A percentile compares a stretch with the other conserved stretches of the same genome.
Evolutionary conservation across 2,797 vertebrate species (phyloP).

Genomic region (Tenualosa thibaudeaui): DNA sequence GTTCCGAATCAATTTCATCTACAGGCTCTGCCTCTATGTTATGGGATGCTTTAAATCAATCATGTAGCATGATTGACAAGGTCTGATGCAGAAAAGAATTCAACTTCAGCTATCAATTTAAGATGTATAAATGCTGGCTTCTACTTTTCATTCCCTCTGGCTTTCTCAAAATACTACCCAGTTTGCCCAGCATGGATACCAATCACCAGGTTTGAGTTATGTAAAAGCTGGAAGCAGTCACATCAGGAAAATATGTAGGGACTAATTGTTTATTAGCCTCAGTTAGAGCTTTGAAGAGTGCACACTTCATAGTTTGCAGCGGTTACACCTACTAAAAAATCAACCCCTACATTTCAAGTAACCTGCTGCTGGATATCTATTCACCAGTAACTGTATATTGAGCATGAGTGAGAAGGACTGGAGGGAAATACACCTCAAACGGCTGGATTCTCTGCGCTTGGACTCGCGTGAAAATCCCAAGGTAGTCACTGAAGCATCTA

Average conservation of each 20-base stretch:
- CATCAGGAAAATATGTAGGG: neutral
- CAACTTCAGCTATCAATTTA: neutral
- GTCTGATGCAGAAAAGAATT: constrained; percentile 10
- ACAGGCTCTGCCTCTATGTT: neutral
- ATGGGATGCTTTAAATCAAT: neutral
- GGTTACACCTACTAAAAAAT: neutral
- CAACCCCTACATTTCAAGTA: constrained; percentile 6
- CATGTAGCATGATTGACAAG: neutral
- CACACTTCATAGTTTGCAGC: neutral
- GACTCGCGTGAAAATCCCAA: neutral
- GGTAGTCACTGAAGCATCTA: neutral
- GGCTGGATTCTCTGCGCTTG: neutral
- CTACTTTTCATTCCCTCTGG: neutral
- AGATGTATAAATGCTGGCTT: neutral
- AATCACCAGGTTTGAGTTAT: neutral
- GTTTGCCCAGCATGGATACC: neutral
- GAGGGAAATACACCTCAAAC: neutral
- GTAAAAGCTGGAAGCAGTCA: neutral
- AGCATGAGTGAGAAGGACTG: neutral
- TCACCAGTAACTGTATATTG: neutral
- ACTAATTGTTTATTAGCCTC: constrained; percentile 37
- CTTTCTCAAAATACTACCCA: neutral
- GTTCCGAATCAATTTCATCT: neutral
- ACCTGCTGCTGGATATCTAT: neutral
- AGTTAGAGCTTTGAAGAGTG: constrained; percentile 10